Base-by-base conservation (phyloP, 2,113 vertebrate species). In the Nematolebias whitei region DNA sequence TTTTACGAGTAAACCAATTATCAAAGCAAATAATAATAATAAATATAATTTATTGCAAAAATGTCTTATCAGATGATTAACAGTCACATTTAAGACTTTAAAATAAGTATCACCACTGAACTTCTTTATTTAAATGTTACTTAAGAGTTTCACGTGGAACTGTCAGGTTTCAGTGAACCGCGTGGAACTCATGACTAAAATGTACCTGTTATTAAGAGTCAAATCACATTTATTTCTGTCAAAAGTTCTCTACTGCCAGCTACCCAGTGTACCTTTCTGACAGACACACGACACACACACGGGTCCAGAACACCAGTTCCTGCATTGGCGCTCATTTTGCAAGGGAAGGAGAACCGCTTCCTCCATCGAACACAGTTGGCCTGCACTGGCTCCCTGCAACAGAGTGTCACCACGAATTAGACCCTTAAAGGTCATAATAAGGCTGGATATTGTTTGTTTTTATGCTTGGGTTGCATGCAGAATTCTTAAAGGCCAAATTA, bases 321-420 rank as follows among this genome's bases (percentile, higher is more conserved):
- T 11, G 96, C 95, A 5, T 91, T 98, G 63, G 97, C 96, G 6
- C 95, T 98, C 94, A 98, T 98, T 87, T 99, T 99, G 85, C 97
- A 99, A 77, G 94, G 95, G 72, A 99, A 99, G 3, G 94, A 91
- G 83, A 99, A 98, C 35, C 84, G 93, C 29, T 96, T 98, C 81
- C 88, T 96, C 97, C 97, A 99, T 80, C 87, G 96, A 14, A 99
- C 97, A 80, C 95, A 96, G 85, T 98, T 98, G 38, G 96, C 96
- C 71, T 96, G 97, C 32, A 99, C 97, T 0, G 94, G 92, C 74
- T 98, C 96, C 78, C 97, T 99, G 88, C 12, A 58, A 61, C 68
- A 22, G 20, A 16, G 70, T 62, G 66, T 52, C 53, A 77, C 45
- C 74, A 19, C 68, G 14, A 73, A 20, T 2, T 8, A 73, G 43